These are phyloP conservation scores for Ennomos erosarius DNA, from an alignment of 2,888 invertebrate genomes.

Conservation along the genomic window DNA sequence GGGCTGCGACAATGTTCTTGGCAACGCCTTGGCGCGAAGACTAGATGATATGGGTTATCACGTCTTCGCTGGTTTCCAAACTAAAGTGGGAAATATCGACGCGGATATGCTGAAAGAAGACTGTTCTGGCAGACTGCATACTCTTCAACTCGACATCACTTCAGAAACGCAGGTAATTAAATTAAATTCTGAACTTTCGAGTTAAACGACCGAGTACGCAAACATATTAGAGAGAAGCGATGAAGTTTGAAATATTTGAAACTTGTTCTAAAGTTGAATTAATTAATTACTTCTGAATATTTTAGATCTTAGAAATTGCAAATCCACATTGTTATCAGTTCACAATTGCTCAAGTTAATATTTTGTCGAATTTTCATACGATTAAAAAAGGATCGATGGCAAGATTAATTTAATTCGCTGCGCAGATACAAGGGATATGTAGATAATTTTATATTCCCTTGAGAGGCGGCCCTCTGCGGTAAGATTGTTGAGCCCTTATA, in stretches of 20 bases:
- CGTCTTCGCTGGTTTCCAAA: slow-evolving; percentile 94
- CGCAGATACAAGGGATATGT: slow-evolving; percentile 6
- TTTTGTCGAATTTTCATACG: slow-evolving; percentile 7
- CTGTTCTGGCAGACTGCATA: slow-evolving; percentile 90
- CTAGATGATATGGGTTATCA: slow-evolving; percentile 94
- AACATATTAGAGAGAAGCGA: neutral
- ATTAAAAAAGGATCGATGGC: slow-evolving; percentile 14
- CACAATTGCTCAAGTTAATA: slow-evolving; percentile 13
- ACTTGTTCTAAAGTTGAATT: slow-evolving; percentile 10
- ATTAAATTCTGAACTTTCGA: slow-evolving; percentile 2
- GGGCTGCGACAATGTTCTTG: slow-evolving; percentile 92
- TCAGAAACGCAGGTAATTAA: slow-evolving; percentile 88
- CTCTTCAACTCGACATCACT: slow-evolving; percentile 92
- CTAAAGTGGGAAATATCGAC: slow-evolving; percentile 87
- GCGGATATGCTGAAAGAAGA: slow-evolving; percentile 91
- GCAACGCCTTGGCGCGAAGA: slow-evolving; percentile 90
- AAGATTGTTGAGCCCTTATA: slow-evolving; percentile 16
- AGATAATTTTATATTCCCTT: slow-evolving; percentile 29
- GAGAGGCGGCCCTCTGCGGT: slow-evolving; percentile 10
- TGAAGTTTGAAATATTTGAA: slow-evolving; percentile 8
- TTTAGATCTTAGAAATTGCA: slow-evolving; percentile 1
- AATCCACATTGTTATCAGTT: slow-evolving; percentile 1
- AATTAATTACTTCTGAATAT: slow-evolving; percentile 1
- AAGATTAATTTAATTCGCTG: slow-evolving; percentile 26
- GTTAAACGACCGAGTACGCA: no score